Evolutionary conservation across 64 coral and sea anemone species (phyloP), one percentile per base, ranked within the genome.

Genomic region (Orbicella faveolata): DNA sequence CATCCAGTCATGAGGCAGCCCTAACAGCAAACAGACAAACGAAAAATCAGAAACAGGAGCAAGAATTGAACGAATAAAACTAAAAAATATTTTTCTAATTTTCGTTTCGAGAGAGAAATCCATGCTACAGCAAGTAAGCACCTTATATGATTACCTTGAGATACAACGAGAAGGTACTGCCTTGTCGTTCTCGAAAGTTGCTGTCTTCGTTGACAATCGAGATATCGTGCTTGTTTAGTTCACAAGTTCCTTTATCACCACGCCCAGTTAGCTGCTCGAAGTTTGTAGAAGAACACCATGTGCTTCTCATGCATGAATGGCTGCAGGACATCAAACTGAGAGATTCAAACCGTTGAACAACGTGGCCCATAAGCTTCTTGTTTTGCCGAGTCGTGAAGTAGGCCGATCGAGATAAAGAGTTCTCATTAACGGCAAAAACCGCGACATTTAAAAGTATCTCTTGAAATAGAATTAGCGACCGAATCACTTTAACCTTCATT

Each of bases 281-380:
- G 78, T 61, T 80, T 59, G 78, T 80, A 11, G 52, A 80, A 13
- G 54, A 30, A 30, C 78, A 80, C 78, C 51, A 80, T 30, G 78
- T 9, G 25, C 59, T 33, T 80, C 52, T 57, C 6, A 80, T n/a
- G 16, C 78, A 80, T 35, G 51, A 59, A n/a, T 59, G 51, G 26
- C 78, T 80, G 25, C 78, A 80, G 21, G 52, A 23, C n/a, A 80
- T 33, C 57, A 34, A 80, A 34, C 78, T 80, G 52, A 52, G 78
- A 61, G 41, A 61, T n/a, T 33, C 11, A 5, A 80, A 59, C 15
- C 78, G 20, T 34, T 80, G 26, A 8, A 80, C 52, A 33, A 59
- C 52, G 12, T 80, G 52, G 11, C n/a, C 78, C 11, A 14, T 0
- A n/a, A 80, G 23, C 59, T 52, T 51, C 52, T 59, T 80, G 52